These are phyloP conservation scores for Globodera rostochiensis DNA, from an alignment of 1,140 invertebrate species.

Conservation along the genomic window DNA sequence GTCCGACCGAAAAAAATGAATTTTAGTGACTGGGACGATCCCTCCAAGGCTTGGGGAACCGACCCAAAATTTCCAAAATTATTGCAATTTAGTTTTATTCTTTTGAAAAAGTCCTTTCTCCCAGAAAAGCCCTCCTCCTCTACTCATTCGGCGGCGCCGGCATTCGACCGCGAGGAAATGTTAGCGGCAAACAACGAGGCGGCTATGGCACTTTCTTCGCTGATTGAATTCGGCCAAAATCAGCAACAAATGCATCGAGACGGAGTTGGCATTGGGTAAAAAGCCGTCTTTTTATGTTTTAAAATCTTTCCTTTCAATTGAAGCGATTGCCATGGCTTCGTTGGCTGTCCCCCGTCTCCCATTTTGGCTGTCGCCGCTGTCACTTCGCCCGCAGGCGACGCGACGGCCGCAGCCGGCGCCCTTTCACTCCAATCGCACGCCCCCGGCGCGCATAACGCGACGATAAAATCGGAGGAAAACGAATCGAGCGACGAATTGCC, in stretches of 20 bases:
- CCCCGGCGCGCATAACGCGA: too few relatives aligned
- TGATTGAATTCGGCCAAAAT: background rate
- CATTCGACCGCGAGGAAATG: background rate
- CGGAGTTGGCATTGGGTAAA: background rate
- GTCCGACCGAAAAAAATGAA: too few relatives aligned
- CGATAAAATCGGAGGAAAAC: background rate
- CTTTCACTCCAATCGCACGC: background rate
- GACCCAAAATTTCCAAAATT: too few relatives aligned
- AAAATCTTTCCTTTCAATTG: background rate
- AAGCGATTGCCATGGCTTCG: background rate
- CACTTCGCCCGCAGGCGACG: background rate
- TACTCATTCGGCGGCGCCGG: too few relatives aligned
- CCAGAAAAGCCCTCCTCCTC: background rate
- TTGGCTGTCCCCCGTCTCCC: too few relatives aligned
- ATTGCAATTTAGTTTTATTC: too few relatives aligned
- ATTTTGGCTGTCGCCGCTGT: background rate
- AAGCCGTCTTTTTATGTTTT: too few relatives aligned
- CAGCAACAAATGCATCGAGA: background rate
- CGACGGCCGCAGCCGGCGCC: too few relatives aligned
- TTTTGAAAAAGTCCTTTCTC: background rate
- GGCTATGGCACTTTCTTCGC: background rate
- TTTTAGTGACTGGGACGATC: too few relatives aligned
- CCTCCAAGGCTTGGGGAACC: too few relatives aligned
- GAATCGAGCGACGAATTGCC: conserved; percentile 1
- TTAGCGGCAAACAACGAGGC: background rate